Conservation (phyloP, 1,140 invertebrate species). For the Pseudachorutes palmiensis region DNA sequence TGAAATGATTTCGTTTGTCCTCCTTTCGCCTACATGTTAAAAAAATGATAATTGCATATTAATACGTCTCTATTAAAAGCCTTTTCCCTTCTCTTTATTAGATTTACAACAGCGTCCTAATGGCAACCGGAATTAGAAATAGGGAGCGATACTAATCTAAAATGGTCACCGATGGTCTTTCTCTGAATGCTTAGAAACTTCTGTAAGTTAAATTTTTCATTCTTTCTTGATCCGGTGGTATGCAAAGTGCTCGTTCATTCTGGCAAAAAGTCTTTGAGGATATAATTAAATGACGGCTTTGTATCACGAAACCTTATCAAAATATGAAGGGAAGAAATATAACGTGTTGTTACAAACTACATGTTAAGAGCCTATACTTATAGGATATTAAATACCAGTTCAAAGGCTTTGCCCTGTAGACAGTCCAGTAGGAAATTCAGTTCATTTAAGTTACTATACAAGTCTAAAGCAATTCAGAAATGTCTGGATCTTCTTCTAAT, state of each 20-base stretch:
- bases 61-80: constrained; percentile 8
- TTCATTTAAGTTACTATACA: neutral
- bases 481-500: neutral
- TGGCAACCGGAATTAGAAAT: neutral
- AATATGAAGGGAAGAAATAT: neutral
- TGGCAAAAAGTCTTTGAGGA: neutral
- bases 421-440: neutral
- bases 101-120: neutral
- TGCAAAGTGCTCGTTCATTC: neutral
- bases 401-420: neutral
- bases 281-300: neutral
- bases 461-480: neutral
- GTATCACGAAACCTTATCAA: constrained; percentile 5
- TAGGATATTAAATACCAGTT: neutral
- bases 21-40: neutral
- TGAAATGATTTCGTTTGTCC: neutral
- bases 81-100: neutral
- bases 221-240: neutral
- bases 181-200: neutral
- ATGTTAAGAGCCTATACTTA: constrained; percentile 10
- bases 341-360: constrained; percentile 9
- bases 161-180: neutral
- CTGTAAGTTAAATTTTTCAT: neutral
- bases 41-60: constrained; percentile 4
- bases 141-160: neutral